A percentile compares a stretch with the other conserved stretches of the same genome.
Evolutionary conservation across 2,888 invertebrate genomes (phyloP).

Genomic region (Cybosia mesomella): DNA sequence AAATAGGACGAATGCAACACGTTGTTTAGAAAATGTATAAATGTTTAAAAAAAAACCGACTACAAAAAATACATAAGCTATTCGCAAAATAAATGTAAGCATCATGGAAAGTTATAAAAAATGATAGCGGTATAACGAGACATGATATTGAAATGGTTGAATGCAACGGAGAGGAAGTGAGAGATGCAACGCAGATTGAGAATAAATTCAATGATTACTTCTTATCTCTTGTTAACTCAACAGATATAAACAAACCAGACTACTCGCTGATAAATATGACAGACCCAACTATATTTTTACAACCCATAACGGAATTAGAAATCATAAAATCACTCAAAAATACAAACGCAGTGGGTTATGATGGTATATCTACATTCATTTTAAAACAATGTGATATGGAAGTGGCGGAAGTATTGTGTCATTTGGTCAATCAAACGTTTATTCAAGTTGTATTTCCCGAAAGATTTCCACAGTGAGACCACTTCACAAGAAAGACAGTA

Average conservation of each 20-base stretch:
- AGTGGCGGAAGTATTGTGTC: background rate
- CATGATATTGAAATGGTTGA: no score
- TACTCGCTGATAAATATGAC: background rate
- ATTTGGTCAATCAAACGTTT: background rate
- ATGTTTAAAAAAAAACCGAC: no score
- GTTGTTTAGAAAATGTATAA: background rate
- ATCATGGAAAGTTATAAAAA: slow-evolving; percentile 2
- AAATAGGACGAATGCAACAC: background rate
- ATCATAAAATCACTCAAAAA: background rate
- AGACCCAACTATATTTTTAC: background rate
- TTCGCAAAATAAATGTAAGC: background rate
- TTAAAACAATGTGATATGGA: no score
- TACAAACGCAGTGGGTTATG: no score
- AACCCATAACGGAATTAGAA: background rate
- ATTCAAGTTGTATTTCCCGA: background rate
- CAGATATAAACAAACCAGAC: background rate
- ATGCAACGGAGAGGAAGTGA: background rate
- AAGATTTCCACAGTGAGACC: background rate
- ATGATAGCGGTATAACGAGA: background rate
- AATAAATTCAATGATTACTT: background rate
- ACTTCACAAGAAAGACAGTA: background rate
- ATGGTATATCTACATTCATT: no score
- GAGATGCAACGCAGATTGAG: no score
- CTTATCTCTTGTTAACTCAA: background rate
- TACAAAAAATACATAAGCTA: background rate